phyloP scores from a whole-genome alignment of 2,113 vertebrate species.

The Eonycteris spelaea region DNA sequence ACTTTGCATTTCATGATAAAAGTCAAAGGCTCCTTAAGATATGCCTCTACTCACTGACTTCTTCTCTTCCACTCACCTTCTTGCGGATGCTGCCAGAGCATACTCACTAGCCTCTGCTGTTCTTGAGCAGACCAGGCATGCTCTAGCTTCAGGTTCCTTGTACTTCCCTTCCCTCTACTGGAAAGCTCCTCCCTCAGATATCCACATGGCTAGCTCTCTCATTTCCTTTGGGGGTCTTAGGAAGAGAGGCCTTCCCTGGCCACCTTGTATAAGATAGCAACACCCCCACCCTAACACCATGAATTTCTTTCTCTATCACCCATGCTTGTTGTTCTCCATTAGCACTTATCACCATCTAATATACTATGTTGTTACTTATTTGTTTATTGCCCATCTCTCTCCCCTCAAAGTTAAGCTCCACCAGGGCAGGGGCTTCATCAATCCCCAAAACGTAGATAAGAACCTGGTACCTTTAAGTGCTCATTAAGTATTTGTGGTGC shows the following conservation, averaged over 20 bases:
- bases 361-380: background rate
- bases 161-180: background rate
- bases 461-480: background rate
- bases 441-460: background rate
- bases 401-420: background rate
- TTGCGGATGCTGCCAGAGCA: accelerated
- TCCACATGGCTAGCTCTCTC: background rate
- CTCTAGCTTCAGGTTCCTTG: background rate
- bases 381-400: background rate
- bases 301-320: background rate
- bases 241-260: background rate
- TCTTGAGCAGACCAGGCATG: no score
- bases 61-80: accelerated
- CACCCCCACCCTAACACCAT: background rate
- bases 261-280: background rate
- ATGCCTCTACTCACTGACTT: background rate
- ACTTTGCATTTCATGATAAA: background rate
- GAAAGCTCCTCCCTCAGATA: background rate
- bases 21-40: background rate
- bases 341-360: background rate
- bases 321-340: accelerated
- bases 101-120: background rate
- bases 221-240: background rate
- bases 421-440: background rate
- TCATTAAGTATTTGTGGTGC: background rate